Base-by-base conservation (phyloP, 2,888 invertebrate genomes). In the Mycogona germanica region DNA sequence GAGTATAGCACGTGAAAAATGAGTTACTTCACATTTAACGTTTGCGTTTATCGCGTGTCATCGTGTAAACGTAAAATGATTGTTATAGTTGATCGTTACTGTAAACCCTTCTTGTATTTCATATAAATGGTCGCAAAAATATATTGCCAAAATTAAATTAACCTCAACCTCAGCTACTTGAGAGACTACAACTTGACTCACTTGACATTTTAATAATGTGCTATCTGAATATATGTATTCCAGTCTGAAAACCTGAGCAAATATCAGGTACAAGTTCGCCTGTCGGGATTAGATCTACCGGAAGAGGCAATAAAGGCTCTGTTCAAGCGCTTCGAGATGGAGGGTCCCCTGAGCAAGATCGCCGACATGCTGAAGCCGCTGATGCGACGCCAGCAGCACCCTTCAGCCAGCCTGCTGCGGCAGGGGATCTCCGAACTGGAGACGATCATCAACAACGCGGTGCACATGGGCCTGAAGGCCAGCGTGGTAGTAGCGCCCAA, bases 351-450 rank as follows among this genome's bases (percentile, higher is more conserved):
- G 14, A 68, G 74, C 14, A 82, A 82, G 64, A 72, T 82, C 17
- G 68, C 74, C 0, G 25, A 14, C 9, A 19, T 21, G 9, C 28
- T 42, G n/a, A 55, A 50, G 29, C 9, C 46, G 21, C 5, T 37
- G 17, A 9, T 28, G 7, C 51, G 48, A 35, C 23, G 21, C 29
- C 25, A 30, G 23, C 17, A 35, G 35, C 26, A n/a, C 14, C 81
- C 81, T 63, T 80, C 81, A 51, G 76, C 78, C 5, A 73, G 73
- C 1, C 65, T 80, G 14, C 82, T 84, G 0, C 80, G 79, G 52
- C 77, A 80, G 57, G 87, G 83, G 0, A 67, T 89, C 0, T 72
- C 78, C 37, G 86, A 91, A 59, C 70, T 95, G 55, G 84, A 87
- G 63, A 73, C 75, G 0, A 79, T 91, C 2, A 78, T 81, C 23